Evolutionary conservation across 2,888 invertebrate species (phyloP), one percentile per base, ranked within the genome.

Genomic region (Helicoverpa assulta): DNA sequence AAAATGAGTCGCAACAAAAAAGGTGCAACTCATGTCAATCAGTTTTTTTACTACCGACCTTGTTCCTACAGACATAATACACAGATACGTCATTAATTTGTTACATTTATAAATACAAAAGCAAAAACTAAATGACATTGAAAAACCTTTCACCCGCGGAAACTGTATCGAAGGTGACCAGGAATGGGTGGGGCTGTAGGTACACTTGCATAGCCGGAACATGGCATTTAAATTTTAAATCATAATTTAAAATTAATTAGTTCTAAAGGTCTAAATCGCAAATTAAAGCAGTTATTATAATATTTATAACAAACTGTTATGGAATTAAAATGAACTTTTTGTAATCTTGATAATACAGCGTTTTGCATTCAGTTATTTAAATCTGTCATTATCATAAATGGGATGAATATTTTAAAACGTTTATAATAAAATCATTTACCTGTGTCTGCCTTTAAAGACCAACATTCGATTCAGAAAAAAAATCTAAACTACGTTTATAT

Each of bases 81-180:
- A 40, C 71, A 67, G 37, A 73, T 70, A 73, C 58, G 5, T 59
- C 43, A 73, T 73, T 83, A 79, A 83, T 47, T 73, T 71, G 73
- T 80, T 76, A 73, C 65, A 47, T 69, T 68, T 76, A 40, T 40
- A 40, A 61, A 67, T 60, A 60, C 63, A 10, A 62, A 67, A 73
- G 47, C 78, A 82, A 84, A 82, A 82, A 80, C 78, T 72, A 73
- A 84, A 77, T 85, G 89, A 87, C 90, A 90, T 89, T 91, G 90
- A 85, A 72, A 86, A 78, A 83, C 93, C 93, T 93, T 93, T 93
- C 93, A 92, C 93, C 78, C 56, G 57, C 76, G 86, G 85, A 88
- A 85, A 76, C 10, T 10, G 8, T 67, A 79, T 76, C 72, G 91
- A 91, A 93, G 93, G 93, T 80, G 65, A 92, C 64, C 91, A 72